Percentiles rank a stretch among this genome's conserved stretches.
Evolutionary conservation across 2,888 invertebrate species (phyloP).

Genomic region (Aporophyla lueneburgensis): DNA sequence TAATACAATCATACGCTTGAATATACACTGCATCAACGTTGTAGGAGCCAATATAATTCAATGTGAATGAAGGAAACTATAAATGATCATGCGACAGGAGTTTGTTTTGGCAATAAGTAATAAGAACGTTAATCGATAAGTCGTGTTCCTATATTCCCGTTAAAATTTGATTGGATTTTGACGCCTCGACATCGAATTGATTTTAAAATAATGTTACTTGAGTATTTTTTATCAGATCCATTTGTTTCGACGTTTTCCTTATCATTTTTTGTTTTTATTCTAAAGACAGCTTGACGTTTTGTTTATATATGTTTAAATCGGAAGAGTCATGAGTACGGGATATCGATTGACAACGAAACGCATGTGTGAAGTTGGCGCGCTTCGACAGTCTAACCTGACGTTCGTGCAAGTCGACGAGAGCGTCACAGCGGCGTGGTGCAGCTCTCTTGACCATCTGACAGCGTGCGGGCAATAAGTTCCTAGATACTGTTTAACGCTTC

Average conservation of each 20-base stretch:
- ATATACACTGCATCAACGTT: background rate
- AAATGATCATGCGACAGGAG: background rate
- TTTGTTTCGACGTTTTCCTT: background rate
- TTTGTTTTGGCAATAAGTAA: background rate
- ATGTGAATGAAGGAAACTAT: background rate
- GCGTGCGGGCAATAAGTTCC: too few species aligned
- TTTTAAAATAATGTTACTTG: conserved; percentile 6
- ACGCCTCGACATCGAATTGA: conserved; percentile 23
- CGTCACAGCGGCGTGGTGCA: too few species aligned
- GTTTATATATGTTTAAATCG: background rate
- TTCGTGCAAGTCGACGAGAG: too few species aligned
- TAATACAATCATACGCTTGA: background rate
- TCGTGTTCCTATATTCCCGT: conserved; percentile 1
- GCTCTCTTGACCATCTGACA: too few species aligned
- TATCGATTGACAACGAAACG: too few species aligned
- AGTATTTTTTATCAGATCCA: conserved; percentile 20
- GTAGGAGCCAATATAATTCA: too few species aligned
- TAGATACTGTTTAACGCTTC: too few species aligned
- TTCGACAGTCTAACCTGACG: too few species aligned
- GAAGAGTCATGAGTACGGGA: too few species aligned
- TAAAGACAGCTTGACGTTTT: background rate
- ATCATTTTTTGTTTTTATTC: background rate
- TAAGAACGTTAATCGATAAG: conserved; percentile 12
- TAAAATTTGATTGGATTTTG: conserved; percentile 20
- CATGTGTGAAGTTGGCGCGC: too few species aligned